Evolutionary conservation across 2,888 invertebrate species (phyloP).

Genomic region (Spilosoma lubricipeda): DNA sequence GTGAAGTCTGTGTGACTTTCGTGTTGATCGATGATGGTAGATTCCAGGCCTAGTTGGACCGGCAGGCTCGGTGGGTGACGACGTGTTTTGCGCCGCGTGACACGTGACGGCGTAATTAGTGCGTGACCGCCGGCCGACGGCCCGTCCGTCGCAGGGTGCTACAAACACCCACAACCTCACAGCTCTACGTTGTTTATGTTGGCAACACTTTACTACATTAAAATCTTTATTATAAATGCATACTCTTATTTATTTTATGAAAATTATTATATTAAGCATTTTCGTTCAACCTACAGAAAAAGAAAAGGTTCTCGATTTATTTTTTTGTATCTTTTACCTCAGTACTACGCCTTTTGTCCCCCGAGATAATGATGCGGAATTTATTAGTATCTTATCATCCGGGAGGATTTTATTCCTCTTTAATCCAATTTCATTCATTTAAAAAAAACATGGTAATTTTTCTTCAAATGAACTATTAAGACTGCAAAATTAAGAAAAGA

Average conservation of each 20-base stretch:
- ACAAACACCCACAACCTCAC: conserved; percentile 38
- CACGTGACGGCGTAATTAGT: conserved; percentile 83
- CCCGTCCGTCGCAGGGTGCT: conserved; percentile 55
- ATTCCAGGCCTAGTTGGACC: conserved; percentile 36
- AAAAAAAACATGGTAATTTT: no score
- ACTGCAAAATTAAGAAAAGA: no score
- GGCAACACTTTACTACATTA: conserved; percentile 20
- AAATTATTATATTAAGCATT: background rate
- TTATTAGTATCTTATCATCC: no score
- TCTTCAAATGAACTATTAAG: no score
- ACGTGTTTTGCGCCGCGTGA: conserved; percentile 74
- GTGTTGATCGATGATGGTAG: conserved; percentile 33
- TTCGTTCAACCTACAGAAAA: no score
- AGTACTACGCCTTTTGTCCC: no score
- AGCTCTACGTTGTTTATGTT: conserved; percentile 46
- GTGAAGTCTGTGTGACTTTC: conserved; percentile 8
- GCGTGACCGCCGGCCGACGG: conserved; percentile 69
- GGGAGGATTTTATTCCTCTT: no score
- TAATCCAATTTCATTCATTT: no score
- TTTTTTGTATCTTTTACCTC: no score
- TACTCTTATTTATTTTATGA: background rate
- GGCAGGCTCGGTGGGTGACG: conserved; percentile 42
- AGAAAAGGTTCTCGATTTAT: no score
- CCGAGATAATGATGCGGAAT: no score
- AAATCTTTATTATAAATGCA: conserved; percentile 4